A percentile compares a stretch with the other conserved stretches of the same genome.
Evolutionary conservation across 2,888 invertebrate species (phyloP).

Genomic region (Cosmopolites sordidus): DNA sequence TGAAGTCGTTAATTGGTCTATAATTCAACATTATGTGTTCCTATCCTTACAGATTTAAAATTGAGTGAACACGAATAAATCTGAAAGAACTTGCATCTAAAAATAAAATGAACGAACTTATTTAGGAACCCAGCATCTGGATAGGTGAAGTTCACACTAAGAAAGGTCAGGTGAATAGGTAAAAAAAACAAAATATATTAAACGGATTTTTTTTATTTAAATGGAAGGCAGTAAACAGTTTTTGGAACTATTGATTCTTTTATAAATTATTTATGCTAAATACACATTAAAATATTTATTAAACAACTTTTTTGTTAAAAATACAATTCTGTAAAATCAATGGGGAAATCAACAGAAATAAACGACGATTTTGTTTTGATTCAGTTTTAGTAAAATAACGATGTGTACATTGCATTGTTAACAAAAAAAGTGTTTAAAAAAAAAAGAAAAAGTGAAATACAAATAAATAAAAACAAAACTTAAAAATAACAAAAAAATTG

Average conservation of each 20-base stretch:
- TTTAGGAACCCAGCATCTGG: no score
- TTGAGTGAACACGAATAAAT: no score
- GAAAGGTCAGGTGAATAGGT: no score
- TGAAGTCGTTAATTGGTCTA: no score
- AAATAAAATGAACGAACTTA: no score
- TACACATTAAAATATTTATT: neutral
- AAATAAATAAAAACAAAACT: slow-evolving; percentile 24
- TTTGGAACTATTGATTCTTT: slow-evolving; percentile 3
- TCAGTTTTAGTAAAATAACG: no score
- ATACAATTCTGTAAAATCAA: neutral
- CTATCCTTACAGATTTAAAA: no score
- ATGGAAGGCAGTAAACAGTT: slow-evolving; percentile 6
- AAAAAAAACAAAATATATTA: neutral
- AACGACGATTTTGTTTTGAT: no score
- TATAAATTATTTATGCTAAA: slow-evolving; percentile 1
- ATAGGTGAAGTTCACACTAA: no score
- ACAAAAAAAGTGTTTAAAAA: slow-evolving; percentile 23
- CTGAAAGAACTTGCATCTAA: no score
- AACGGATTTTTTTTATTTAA: slow-evolving; percentile 1
- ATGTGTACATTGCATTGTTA: slow-evolving; percentile 10
- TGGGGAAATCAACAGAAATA: no score
- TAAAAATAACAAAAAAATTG: slow-evolving; percentile 20
- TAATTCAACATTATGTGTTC: no score
- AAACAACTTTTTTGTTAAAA: neutral
- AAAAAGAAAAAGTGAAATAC: slow-evolving; percentile 7